Percentiles rank a stretch among this genome's conserved stretches.
phyloP scores from a whole-genome alignment of 2,888 invertebrate genomes.

The Emmelina monodactyla region DNA sequence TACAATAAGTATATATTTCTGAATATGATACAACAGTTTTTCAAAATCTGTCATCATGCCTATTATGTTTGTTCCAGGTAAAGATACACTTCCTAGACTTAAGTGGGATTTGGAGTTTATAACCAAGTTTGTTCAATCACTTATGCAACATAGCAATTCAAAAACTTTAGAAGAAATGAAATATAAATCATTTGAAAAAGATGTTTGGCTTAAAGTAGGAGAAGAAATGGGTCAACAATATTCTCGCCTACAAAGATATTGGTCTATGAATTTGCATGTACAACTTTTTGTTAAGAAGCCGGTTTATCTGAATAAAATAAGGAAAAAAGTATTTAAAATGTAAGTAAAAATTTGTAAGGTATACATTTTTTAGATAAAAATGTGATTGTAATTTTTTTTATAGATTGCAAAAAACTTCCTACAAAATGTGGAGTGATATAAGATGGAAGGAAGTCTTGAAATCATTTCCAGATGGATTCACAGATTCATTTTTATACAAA shows the following conservation, averaged over 20 bases:
- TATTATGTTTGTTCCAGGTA: not conserved
- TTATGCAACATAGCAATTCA: not conserved
- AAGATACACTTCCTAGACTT: not conserved
- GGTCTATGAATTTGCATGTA: not conserved
- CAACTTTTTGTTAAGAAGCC: conserved; percentile 8
- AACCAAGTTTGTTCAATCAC: not conserved
- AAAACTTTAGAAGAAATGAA: not conserved
- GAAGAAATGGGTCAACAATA: conserved; percentile 9
- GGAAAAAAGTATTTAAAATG: conserved; percentile 11
- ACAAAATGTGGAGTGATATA: conserved; percentile 13
- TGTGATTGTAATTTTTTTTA: not conserved
- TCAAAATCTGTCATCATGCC: not conserved
- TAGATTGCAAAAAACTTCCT: conserved; percentile 4
- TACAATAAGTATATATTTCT: not conserved
- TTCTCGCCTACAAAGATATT: not conserved
- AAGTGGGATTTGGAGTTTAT: not conserved
- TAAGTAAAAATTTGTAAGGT: conserved; percentile 6
- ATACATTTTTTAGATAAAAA: too few relatives aligned
- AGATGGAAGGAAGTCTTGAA: conserved; percentile 13
- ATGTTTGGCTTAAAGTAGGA: conserved; percentile 10
- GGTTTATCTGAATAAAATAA: conserved; percentile 7
- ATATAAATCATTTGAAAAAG: conserved; percentile 4
- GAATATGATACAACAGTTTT: not conserved
- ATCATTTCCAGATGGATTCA: conserved; percentile 14
- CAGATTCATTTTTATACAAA: conserved; percentile 10